Percentiles rank a stretch among this genome's conserved stretches.
phyloP scores from a whole-genome alignment of 2,797 vertebrate species.

The Notoglanidium macrostoma region DNA sequence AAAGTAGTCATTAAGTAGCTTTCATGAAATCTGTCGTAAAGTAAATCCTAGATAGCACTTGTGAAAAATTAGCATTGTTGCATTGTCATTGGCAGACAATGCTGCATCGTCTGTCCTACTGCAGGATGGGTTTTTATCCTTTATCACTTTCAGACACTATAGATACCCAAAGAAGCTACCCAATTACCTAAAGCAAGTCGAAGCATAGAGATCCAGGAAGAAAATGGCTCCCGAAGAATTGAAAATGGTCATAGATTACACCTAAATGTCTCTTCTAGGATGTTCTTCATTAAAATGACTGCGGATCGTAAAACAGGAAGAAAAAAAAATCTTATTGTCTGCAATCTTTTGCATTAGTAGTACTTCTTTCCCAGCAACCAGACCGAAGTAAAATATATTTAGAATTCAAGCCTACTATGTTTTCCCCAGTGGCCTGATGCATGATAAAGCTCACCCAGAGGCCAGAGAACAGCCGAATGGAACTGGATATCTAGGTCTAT shows the following conservation, averaged over 20 bases:
- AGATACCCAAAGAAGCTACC: neutral
- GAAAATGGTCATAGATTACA: neutral
- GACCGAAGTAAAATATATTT: neutral
- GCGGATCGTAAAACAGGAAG: neutral
- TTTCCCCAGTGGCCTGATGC: neutral
- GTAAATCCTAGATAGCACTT: neutral
- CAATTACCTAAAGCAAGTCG: neutral
- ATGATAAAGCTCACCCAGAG: conserved; percentile 14
- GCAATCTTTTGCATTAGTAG: neutral
- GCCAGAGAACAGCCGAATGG: neutral
- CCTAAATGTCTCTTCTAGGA: conserved; percentile 1
- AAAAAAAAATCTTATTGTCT: neutral
- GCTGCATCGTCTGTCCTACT: neutral
- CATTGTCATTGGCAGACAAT: too few relatives aligned
- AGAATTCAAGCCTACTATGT: conserved; percentile 3
- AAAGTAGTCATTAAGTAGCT: neutral
- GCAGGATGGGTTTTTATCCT: neutral
- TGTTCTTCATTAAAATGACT: neutral
- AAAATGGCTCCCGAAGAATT: too few relatives aligned
- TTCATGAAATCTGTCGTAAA: neutral
- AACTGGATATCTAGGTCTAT: conserved; percentile 21
- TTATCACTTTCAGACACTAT: neutral
- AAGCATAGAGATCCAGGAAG: neutral
- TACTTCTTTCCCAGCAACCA: conserved; percentile 3
- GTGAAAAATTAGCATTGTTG: neutral